Evolutionary conservation across 2,113 vertebrate species (phyloP), one percentile per base, ranked within the genome.

Genomic region (Rhipidura dahli): DNA sequence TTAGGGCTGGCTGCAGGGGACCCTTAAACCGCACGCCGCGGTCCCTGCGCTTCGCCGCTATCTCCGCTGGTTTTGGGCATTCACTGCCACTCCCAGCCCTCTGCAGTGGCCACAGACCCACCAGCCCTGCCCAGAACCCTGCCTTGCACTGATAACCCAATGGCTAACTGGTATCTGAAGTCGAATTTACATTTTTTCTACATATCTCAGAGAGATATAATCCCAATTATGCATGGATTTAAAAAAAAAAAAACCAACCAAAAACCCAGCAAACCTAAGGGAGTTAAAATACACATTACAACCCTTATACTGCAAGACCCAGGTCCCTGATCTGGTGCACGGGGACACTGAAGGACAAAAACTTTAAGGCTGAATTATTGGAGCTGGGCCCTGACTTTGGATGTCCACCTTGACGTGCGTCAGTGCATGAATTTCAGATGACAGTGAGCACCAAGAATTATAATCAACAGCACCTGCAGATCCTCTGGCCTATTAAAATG

Each of bases 1-100:
- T 81, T 91, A 30, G 94, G 91, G 86, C 84, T 95, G 94, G 93
- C 84, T 97, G 94, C 84, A 24, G 87, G 95, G 95, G 87, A 95
- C 93, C 87, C 96, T 89, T 1, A 31, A 44, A 87, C 87, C 50
- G 0, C 70, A 14, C 93, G 6, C 30, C 7, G 37, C 45, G 3
- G 5, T 91, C 83, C 81, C 90, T 6, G 9, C 1, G n/a, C 77
- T n/a, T 24, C 14, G 16, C 84, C 20, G 11, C 54, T 6, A 11
- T 10, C 79, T 49, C 53, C 22, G 47, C 61, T 3, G 39, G 1
- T 61, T 42, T 5, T 14, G 94, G 81, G 80, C 7, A 24, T 8
- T 21, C 70, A 30, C 11, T 40, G 10, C n/a, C 5, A 5, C 1
- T 13, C 27, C 51, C 82, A 31, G 35, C 59, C 42, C 56, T 3